phyloP scores from a whole-genome alignment of 1,140 invertebrate genomes.

The Drosophila nannoptera region DNA sequence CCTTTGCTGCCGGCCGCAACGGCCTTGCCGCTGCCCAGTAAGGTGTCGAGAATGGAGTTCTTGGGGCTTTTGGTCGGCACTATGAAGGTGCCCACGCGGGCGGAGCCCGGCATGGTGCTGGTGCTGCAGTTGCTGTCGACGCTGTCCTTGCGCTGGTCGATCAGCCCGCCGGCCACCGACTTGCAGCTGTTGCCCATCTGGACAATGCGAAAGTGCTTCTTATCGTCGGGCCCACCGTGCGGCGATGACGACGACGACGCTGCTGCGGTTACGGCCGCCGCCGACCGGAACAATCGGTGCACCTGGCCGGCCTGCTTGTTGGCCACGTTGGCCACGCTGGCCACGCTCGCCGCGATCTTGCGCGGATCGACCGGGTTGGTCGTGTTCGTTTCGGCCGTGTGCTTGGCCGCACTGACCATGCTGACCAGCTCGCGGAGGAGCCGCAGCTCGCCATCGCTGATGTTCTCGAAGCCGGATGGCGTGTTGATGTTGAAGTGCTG shows the following conservation, averaged over 20 bases:
- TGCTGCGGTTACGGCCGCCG: not conserved
- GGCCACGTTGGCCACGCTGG: too few relatives aligned
- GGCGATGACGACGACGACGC: not conserved
- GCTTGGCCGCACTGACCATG: slow-evolving; percentile 50
- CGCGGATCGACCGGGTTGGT: not conserved
- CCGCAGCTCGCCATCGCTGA: slow-evolving; percentile 44
- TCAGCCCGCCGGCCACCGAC: not conserved
- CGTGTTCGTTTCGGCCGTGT: not conserved
- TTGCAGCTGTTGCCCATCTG: slow-evolving; percentile 27
- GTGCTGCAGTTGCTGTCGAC: slow-evolving; percentile 35
- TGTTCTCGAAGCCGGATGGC: slow-evolving; percentile 51
- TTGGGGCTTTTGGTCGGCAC: slow-evolving; percentile 14
- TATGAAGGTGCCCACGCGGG: not conserved
- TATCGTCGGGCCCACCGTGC: slow-evolving; percentile 13
- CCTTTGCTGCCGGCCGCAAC: not conserved
- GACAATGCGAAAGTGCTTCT: slow-evolving; percentile 44
- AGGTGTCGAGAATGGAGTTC: too few relatives aligned
- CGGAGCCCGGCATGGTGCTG: not conserved
- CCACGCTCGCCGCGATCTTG: too few relatives aligned
- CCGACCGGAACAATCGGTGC: slow-evolving; percentile 23
- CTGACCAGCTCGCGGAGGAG: slow-evolving; percentile 55
- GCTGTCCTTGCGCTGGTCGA: slow-evolving; percentile 38
- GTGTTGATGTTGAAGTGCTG: slow-evolving; percentile 70
- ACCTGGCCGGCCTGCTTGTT: slow-evolving; percentile 6
- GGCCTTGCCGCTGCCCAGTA: too few relatives aligned